These are phyloP conservation scores for Pogonophryne albipinna DNA, from an alignment of 2,797 vertebrate genomes.

Conservation along the genomic window DNA sequence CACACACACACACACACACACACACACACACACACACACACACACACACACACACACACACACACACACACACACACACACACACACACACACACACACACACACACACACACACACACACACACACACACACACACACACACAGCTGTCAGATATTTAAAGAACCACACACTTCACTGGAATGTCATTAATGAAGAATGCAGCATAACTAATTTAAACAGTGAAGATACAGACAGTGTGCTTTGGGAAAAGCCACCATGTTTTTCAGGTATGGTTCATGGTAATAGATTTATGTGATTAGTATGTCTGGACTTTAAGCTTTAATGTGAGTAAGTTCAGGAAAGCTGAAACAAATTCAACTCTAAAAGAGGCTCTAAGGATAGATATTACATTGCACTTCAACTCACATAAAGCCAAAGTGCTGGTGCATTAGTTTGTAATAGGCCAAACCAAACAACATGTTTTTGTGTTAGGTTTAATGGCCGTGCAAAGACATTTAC, in stretches of 20 bases:
- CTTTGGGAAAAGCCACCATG: too few species aligned
- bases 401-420: too few species aligned
- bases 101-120: too few species aligned
- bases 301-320: too few species aligned
- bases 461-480: too few species aligned
- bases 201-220: slow-evolving; percentile 46
- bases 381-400: neutral
- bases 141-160: slow-evolving; percentile 76
- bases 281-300: neutral
- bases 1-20: slow-evolving; percentile 42
- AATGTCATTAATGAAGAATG: slow-evolving; percentile 74
- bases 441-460: too few species aligned
- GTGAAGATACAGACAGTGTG: neutral
- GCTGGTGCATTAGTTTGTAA: too few species aligned
- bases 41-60: slow-evolving; percentile 47
- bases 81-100: too few species aligned
- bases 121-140: too few species aligned
- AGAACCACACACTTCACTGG: slow-evolving; percentile 65
- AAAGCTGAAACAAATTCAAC: neutral
- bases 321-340: neutral
- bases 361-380: neutral
- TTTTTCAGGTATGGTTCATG: neutral
- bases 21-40: slow-evolving; percentile 42
- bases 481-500: too few species aligned
- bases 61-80: slow-evolving; percentile 30